These are phyloP conservation scores for Caiman crocodilus DNA, from an alignment of 2,797 vertebrate genomes.

Conservation along the genomic window DNA sequence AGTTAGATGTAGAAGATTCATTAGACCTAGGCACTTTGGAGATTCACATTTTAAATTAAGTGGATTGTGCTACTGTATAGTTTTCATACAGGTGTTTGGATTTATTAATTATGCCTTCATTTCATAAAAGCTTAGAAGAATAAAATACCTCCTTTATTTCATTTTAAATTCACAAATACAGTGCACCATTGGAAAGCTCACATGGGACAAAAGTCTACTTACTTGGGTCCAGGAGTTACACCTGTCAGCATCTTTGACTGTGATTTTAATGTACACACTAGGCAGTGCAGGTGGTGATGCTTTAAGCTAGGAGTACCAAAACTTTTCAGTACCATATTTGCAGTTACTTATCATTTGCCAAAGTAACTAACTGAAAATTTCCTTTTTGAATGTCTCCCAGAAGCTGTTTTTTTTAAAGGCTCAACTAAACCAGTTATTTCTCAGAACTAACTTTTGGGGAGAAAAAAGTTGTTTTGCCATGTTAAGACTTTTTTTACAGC, in stretches of 20 bases:
- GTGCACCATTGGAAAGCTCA: background rate
- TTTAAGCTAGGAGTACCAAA: background rate
- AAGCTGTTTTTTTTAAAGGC: background rate
- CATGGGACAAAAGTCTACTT: background rate
- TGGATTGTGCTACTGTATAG: background rate
- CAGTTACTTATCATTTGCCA: background rate
- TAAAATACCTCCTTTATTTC: background rate
- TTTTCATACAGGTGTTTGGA: conserved; percentile 11
- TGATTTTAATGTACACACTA: background rate
- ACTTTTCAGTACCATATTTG: background rate
- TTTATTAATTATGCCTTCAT: conserved; percentile 24
- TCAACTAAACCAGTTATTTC: background rate
- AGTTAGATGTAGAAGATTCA: conserved; percentile 26
- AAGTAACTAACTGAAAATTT: background rate
- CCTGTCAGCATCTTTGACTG: background rate
- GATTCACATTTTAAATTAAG: conserved; percentile 5
- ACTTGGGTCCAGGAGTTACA: background rate
- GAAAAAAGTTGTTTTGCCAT: background rate
- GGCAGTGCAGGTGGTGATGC: background rate
- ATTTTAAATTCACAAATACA: background rate
- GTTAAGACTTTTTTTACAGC: background rate
- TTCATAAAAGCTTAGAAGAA: background rate
- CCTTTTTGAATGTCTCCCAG: background rate
- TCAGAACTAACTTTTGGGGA: background rate
- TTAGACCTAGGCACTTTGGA: conserved; percentile 11